Evolutionary conservation across 2,797 vertebrate species (phyloP), one percentile per base, ranked within the genome.

Genomic region (Poecile montanus): DNA sequence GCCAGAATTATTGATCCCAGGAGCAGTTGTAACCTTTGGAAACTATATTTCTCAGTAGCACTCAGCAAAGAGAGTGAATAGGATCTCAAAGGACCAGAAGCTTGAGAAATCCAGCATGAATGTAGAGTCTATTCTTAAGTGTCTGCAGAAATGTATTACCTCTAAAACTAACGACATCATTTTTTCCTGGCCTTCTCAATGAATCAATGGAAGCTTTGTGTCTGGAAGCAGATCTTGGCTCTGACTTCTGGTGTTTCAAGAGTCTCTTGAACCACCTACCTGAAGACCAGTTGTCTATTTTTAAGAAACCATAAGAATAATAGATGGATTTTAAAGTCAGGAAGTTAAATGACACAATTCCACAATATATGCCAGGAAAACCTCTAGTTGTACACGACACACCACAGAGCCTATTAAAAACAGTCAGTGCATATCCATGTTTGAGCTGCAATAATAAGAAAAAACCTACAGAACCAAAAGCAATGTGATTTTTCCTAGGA

Each of bases 1-100:
- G 56, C 40, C 51, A 68, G 76, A 96, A 73, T 82, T 93, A 94
- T 56, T 56, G 85, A 89, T 91, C 94, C 85, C 94, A 63, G 48
- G 61, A 91, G 68, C 1, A 5, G 29, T n/a, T 73, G 78, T 77
- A 78, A 91, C 78, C 85, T 94, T 89, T 78, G 76, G 82, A 95
- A 91, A 60, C 17, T 6, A 0, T 34, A 57, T 72, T 92, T 81
- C 65, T 78, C 70, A 62, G 29, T 0, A 68, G 67, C n/a, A 15
- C 45, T 71, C 32, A 4, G 75, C 23, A 44, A 68, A 53, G 40
- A 53, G 36, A 63, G 8, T 1, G 21, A 91, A 21, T 2, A 72
- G 51, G 34, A 58, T 68, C 75, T 70, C 38, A 44, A 67, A 65
- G 47, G 65, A n/a, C 25, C 29, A 75, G 47, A 56, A 38, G 40